A percentile compares a stretch with the other conserved stretches of the same genome.
Evolutionary conservation across 2,797 vertebrate species (phyloP).

Genomic region (Rhinella marina): DNA sequence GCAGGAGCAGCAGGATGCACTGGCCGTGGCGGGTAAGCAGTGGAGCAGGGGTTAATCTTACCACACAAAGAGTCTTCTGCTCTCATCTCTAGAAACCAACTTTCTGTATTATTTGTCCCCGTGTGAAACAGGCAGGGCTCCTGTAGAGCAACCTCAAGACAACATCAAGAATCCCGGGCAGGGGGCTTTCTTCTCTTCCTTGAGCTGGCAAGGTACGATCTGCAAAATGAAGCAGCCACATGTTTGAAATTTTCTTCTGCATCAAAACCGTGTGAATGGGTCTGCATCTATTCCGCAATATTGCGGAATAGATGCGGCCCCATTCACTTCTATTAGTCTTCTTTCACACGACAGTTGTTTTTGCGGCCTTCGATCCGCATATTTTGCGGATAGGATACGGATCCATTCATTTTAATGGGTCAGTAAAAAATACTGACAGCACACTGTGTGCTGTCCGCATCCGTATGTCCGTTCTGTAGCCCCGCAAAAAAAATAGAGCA

Average conservation of each 20-base stretch:
- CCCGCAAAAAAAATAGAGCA: too few relatives aligned
- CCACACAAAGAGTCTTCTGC: background rate
- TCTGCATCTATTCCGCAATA: too few relatives aligned
- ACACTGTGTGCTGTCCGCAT: too few relatives aligned
- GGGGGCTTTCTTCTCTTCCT: constrained; percentile 79
- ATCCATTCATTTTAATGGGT: too few relatives aligned
- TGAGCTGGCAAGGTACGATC: constrained; percentile 80
- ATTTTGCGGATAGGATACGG: too few relatives aligned
- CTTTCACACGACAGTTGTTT: too few relatives aligned
- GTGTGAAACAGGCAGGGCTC: constrained; percentile 73
- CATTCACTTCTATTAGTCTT: too few relatives aligned
- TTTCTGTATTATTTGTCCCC: constrained; percentile 49
- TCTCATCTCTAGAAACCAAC: background rate
- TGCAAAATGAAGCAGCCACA: background rate
- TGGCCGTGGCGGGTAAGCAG: constrained; percentile 85
- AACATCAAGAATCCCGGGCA: constrained; percentile 76
- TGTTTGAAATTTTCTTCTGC: background rate
- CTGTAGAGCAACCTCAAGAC: constrained; percentile 73
- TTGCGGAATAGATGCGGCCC: too few relatives aligned
- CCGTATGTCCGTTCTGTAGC: too few relatives aligned
- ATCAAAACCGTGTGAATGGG: too few relatives aligned
- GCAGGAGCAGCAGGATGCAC: constrained; percentile 92
- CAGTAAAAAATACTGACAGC: too few relatives aligned
- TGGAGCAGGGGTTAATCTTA: background rate
- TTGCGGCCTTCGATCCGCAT: too few relatives aligned